phyloP scores from a whole-genome alignment of 2,888 invertebrate genomes.

The Acanthacorydalis orientalis region DNA sequence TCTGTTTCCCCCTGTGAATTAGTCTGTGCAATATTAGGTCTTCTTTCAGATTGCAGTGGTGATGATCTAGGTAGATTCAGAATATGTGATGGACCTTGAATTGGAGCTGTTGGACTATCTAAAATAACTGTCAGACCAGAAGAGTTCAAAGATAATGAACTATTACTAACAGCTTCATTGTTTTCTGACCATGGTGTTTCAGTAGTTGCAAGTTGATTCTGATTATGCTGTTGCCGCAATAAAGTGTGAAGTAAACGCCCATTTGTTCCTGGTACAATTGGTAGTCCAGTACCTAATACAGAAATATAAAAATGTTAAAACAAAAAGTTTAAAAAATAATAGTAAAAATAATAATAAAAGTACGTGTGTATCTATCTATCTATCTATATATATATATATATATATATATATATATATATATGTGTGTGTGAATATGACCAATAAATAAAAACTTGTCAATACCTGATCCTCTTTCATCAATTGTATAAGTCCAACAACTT shows the following conservation, averaged over 20 bases:
- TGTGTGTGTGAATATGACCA: no score
- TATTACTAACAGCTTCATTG: constrained; percentile 28
- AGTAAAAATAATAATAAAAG: no score
- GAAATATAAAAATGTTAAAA: background rate
- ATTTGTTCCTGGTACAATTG: constrained; percentile 15
- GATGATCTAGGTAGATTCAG: constrained; percentile 3
- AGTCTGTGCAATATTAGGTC: constrained; percentile 27
- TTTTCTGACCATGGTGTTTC: constrained; percentile 16
- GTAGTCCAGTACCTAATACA: constrained; percentile 11
- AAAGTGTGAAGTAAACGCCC: constrained; percentile 22
- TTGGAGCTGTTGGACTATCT: constrained; percentile 22
- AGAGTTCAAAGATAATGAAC: constrained; percentile 30
- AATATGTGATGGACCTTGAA: constrained; percentile 14
- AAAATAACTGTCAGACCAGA: constrained; percentile 25
- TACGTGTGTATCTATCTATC: no score
- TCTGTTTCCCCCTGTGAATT: constrained; percentile 38
- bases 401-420: no score
- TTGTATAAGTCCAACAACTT: constrained; percentile 75
- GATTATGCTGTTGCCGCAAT: constrained; percentile 18
- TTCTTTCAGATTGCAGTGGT: constrained; percentile 14
- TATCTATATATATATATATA: no score
- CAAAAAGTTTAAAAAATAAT: no score
- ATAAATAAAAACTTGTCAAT: background rate
- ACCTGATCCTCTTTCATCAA: constrained; percentile 58
- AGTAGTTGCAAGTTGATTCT: constrained; percentile 8